phyloP scores from a whole-genome alignment of 1,140 invertebrate genomes.

The Pogonognathellus flavescens region DNA sequence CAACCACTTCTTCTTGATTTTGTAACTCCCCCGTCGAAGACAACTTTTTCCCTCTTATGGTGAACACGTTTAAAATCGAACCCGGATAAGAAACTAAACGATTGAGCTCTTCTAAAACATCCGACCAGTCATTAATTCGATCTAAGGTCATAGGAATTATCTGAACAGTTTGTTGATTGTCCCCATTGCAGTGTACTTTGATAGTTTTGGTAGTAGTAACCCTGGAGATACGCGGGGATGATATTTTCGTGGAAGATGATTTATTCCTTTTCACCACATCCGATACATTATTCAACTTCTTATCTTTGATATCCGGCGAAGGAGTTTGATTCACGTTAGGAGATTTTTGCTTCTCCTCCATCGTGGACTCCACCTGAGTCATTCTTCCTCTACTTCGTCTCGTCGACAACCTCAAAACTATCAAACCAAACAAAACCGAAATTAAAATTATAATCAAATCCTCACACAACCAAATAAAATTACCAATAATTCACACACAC shows the following conservation, averaged over 20 bases:
- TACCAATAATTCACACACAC: too few species aligned
- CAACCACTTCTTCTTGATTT: conserved; percentile 57
- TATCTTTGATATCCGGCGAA: conserved; percentile 24
- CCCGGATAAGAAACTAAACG: conserved; percentile 45
- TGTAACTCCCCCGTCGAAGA: conserved; percentile 53
- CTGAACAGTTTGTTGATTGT: conserved; percentile 45
- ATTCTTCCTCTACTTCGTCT: conserved; percentile 51
- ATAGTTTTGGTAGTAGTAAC: conserved; percentile 40
- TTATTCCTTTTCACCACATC: conserved; percentile 25
- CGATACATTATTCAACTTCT: conserved; percentile 2
- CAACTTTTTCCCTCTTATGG: conserved; percentile 54
- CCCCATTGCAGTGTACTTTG: conserved; percentile 64
- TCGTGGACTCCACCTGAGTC: conserved; percentile 55
- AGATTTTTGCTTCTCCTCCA: conserved; percentile 55
- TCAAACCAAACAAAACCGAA: not conserved
- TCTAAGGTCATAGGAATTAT: conserved; percentile 47
- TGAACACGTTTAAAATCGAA: conserved; percentile 56
- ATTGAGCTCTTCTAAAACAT: conserved; percentile 57
- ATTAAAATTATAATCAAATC: not conserved
- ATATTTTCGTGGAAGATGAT: conserved; percentile 15
- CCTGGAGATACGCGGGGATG: conserved; percentile 28
- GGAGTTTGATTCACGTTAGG: conserved; percentile 6
- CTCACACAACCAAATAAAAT: not conserved
- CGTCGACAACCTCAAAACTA: conserved; percentile 30
- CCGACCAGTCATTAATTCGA: conserved; percentile 56